phyloP scores from a whole-genome alignment of 2,888 invertebrate genomes.

The Cancer borealis region DNA sequence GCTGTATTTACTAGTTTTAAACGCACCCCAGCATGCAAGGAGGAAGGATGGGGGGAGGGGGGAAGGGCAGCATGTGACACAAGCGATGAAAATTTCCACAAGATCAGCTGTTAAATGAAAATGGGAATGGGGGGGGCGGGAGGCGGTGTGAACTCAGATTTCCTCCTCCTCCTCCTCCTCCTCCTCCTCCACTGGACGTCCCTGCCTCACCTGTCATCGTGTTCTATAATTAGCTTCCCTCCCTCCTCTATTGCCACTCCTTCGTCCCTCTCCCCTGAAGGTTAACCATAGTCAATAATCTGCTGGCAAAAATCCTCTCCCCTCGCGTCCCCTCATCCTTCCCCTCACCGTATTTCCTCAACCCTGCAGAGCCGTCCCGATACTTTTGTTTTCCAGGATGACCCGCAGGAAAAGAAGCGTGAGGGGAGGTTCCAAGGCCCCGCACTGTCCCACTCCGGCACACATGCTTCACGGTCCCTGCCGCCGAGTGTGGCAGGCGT shows the following conservation, averaged over 20 bases:
- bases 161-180: neutral
- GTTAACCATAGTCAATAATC: slow-evolving; percentile 4
- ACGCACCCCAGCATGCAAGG: neutral
- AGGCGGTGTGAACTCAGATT: neutral
- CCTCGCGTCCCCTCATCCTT: neutral
- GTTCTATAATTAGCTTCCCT: neutral
- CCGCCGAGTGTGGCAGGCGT: neutral
- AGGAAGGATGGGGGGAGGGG: neutral
- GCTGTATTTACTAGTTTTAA: neutral
- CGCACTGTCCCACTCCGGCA: too few species aligned
- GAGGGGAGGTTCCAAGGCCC: too few species aligned
- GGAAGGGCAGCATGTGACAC: neutral
- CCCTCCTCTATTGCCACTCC: neutral
- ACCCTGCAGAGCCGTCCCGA: neutral
- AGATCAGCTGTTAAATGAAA: slow-evolving; percentile 7
- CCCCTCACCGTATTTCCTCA: neutral
- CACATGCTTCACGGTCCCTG: neutral
- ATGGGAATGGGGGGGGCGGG: neutral
- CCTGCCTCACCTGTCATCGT: neutral
- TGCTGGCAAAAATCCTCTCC: neutral
- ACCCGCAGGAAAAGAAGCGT: too few species aligned
- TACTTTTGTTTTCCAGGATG: too few species aligned
- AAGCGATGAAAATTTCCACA: neutral
- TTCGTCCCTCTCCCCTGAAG: neutral
- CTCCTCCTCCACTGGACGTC: neutral